phyloP scores from a whole-genome alignment of 2,888 invertebrate genomes.

The Sepioteuthis lessoniana region DNA sequence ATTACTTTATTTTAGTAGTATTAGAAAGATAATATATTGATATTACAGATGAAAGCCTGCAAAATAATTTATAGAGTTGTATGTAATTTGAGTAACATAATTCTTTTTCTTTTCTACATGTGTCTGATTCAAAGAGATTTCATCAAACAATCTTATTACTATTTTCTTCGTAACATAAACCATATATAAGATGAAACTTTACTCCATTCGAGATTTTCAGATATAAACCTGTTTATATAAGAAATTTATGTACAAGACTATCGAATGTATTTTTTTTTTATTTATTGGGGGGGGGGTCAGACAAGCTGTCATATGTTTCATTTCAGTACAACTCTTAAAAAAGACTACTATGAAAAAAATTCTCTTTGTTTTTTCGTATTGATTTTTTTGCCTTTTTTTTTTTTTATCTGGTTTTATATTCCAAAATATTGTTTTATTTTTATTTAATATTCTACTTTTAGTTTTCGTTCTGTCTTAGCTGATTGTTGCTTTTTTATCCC shows the following conservation, averaged over 20 bases:
- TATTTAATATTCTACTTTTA: background rate
- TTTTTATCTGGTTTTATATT: background rate
- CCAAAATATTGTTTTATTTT: background rate
- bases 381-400: background rate
- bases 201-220: background rate
- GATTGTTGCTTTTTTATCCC: background rate
- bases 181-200: background rate
- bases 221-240: background rate
- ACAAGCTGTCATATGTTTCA: constrained; percentile 21
- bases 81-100: too few relatives aligned
- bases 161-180: background rate
- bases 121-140: too few relatives aligned
- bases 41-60: too few relatives aligned
- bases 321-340: background rate
- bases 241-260: background rate
- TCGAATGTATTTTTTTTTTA: background rate
- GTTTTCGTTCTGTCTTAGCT: background rate
- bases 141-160: too few relatives aligned
- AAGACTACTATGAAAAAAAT: background rate
- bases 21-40: too few relatives aligned
- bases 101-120: too few relatives aligned
- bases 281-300: background rate
- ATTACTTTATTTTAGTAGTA: too few relatives aligned
- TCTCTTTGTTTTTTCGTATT: background rate
- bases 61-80: too few relatives aligned